phyloP scores from a whole-genome alignment of 2,113 vertebrate species.

The Misgurnus anguillicaudatus region DNA sequence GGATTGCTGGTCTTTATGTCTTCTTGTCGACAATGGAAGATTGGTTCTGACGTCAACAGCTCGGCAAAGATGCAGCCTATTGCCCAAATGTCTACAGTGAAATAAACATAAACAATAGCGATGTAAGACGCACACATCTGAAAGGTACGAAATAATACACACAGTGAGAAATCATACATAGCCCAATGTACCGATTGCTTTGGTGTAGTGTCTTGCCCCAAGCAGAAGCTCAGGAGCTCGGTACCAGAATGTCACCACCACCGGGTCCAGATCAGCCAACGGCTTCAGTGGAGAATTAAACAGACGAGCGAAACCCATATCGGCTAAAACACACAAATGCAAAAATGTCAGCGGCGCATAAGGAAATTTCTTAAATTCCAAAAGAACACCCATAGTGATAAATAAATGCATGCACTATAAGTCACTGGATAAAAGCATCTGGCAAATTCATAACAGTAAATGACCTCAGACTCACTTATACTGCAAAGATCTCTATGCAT shows the following conservation, averaged over 20 bases:
- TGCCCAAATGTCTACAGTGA: conserved; percentile 94
- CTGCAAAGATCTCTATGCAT: no score
- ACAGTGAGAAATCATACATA: no score
- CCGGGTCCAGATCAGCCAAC: conserved; percentile 88
- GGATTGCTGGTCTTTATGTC: conserved; percentile 99
- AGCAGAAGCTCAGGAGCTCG: conserved; percentile 91
- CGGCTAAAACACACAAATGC: conserved; percentile 69
- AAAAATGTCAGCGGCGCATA: not conserved
- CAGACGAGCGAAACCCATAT: conserved; percentile 91
- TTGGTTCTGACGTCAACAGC: conserved; percentile 95
- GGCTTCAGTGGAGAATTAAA: conserved; percentile 92
- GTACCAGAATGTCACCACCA: conserved; percentile 93
- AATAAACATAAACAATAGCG: not conserved
- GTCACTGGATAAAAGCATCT: no score
- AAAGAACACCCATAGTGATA: no score
- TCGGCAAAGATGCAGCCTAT: conserved; percentile 99
- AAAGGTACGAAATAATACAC: no score
- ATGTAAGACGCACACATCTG: not conserved
- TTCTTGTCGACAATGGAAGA: conserved; percentile 98
- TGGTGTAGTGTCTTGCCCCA: conserved; percentile 97
- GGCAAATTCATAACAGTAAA: no score
- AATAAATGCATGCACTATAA: no score
- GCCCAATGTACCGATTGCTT: conserved; percentile 88
- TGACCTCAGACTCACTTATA: no score
- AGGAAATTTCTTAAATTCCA: no score